A percentile compares a stretch with the other conserved stretches of the same genome.
These are phyloP conservation scores for Lithobates sylvaticus DNA, from an alignment of 2,797 vertebrate species.

Conservation along the genomic window DNA sequence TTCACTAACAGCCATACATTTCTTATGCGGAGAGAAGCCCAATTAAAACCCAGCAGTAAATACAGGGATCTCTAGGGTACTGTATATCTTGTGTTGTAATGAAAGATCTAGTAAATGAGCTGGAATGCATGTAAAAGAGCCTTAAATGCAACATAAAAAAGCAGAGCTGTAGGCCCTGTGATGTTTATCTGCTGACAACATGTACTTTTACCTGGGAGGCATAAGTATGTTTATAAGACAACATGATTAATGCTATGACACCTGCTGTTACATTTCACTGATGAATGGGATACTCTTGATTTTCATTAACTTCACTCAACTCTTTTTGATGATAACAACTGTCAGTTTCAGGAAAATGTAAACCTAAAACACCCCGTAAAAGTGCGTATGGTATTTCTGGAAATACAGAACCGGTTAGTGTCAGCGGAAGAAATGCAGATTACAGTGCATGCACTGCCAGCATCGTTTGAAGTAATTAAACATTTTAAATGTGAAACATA, in stretches of 20 bases:
- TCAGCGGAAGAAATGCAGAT: neutral
- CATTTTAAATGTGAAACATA: neutral
- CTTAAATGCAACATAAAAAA: constrained; percentile 14
- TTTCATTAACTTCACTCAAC: constrained; percentile 15
- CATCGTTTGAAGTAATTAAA: neutral
- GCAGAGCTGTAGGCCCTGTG: neutral
- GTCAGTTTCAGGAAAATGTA: constrained; percentile 8
- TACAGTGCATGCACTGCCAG: neutral
- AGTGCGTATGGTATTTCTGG: neutral
- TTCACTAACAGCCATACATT: neutral
- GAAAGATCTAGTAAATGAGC: constrained; percentile 26
- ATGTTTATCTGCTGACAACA: constrained; percentile 40
- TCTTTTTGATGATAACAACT: constrained; percentile 7
- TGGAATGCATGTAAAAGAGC: neutral
- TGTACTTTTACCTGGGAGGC: constrained; percentile 27
- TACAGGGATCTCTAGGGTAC: neutral
- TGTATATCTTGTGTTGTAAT: neutral
- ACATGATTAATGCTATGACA: constrained; percentile 40
- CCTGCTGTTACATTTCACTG: constrained; percentile 20
- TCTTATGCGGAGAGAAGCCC: neutral
- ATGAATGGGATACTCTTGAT: constrained; percentile 19
- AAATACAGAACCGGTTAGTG: neutral
- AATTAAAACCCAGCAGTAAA: constrained; percentile 28
- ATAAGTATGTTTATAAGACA: constrained; percentile 16
- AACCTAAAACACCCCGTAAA: constrained; percentile 6